Base-by-base conservation (phyloP, 1,140 invertebrate species). In the Uloborus diversus region DNA sequence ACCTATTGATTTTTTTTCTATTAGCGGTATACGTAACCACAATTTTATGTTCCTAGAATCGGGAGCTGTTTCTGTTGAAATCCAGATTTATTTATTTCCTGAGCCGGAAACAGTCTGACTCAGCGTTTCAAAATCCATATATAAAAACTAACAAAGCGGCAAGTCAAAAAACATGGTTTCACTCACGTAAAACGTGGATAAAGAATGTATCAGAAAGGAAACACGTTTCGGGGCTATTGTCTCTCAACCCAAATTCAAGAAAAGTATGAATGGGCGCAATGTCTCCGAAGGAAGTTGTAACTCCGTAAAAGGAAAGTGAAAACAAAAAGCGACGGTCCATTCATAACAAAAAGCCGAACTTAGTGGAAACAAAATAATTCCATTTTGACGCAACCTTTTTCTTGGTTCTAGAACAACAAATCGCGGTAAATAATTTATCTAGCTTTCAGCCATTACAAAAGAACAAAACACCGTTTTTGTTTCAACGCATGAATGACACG, bases 251-350 rank as follows among this genome's bases (percentile, higher is more conserved):
- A 51, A 51, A 51, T 51, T 51, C 49, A 20, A 49, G 25, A 47
- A 66, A 33, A 66, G 42, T 33, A 66, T 66, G 64, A 66, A 66
- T 49, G 64, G n/a, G 64, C 42, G 42, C 42, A 27, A 27, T 42
- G 42, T 25, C 64, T 49, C 42, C 37, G 49, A 49, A 66, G 64
- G 64, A 66, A 66, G 64, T 49, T 66, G 64, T 66, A 66, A 66
- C 49, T 66, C 64, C 64, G 42, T 51, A 66, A 51, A 66, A 42
- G 42, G 32, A 66, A 66, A 25, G 25, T 11, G 20, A 66, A 66
- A 49, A 49, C 37, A 66, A 66, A 66, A 66, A 28, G 42, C 7
- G 49, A 66, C 17, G 37, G 7, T 28, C 42, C 64, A 66, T 66
- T 66, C 64, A 66, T 66, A 66, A 66, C 42, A 49, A 66, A 66